Conservation (phyloP, 2,888 invertebrate species). For the Dolomedes plantarius region DNA sequence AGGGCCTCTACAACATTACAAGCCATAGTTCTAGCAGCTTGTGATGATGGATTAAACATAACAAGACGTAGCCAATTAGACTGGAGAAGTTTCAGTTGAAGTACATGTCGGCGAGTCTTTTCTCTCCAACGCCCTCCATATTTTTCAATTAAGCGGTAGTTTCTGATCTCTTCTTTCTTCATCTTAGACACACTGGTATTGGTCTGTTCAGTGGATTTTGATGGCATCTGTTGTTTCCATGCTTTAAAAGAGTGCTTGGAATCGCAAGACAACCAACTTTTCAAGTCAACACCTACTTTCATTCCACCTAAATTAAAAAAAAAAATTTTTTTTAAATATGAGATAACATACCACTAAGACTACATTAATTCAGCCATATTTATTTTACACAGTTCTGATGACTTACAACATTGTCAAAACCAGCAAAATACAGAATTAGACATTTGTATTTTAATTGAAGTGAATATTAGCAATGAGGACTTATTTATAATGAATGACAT, state of each 20-base stretch:
- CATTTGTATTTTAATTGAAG: no score
- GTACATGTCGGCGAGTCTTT: slow-evolving; percentile 73
- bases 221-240: slow-evolving; percentile 84
- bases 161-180: slow-evolving; percentile 76
- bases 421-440: no score
- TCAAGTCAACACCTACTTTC: slow-evolving; percentile 84
- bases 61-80: slow-evolving; percentile 93
- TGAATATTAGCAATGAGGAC: no score
- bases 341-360: no score
- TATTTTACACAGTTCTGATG: no score
- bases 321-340: background rate
- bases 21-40: slow-evolving; percentile 90
- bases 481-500: no score
- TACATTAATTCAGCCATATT: no score
- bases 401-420: no score
- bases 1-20: slow-evolving; percentile 91
- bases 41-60: slow-evolving; percentile 92
- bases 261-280: slow-evolving; percentile 85
- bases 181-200: slow-evolving; percentile 73
- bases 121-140: slow-evolving; percentile 84
- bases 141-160: slow-evolving; percentile 84
- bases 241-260: slow-evolving; percentile 83
- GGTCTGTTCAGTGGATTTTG: slow-evolving; percentile 55
- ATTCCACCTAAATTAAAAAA: slow-evolving; percentile 78
- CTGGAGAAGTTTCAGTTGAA: slow-evolving; percentile 75